Evolutionary conservation across 2,888 invertebrate species (phyloP), one percentile per base, ranked within the genome.

Genomic region (Amphipyra berbera): DNA sequence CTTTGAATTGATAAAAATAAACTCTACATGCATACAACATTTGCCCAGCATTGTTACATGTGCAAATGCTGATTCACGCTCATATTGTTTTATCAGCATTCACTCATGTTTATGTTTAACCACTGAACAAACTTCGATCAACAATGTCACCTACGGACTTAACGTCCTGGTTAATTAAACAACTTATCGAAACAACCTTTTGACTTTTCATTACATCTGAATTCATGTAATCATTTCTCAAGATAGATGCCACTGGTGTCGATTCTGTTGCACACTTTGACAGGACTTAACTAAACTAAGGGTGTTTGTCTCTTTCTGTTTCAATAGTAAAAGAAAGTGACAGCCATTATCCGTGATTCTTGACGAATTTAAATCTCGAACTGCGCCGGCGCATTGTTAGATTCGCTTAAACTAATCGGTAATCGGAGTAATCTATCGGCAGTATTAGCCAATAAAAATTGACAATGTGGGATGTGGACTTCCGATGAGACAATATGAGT

Each of bases 121-220:
- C 21, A 5, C 9, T 47, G 10, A 30, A n/a, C n/a, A 35, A 42
- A 38, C n/a, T 21, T 13, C 14, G 37, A 40, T 53, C 6, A 38
- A 50, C 42, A 30, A 68, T 35, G 61, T 66, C 42, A 48, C 61
- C 15, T 37, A 42, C 37, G 6, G 9, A 40, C 42, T 21, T 30
- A 30, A 30, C 30, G 7, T 30, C 6, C 30, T 30, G 7, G 30
- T 6, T 4, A 1, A 30, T 37, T 10, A 37, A 37, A 37, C 37
- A 9, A 37, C 9, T 10, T 37, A 42, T 41, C 9, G 5, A 14
- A 27, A 38, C 12, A 8, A 56, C 21, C 46, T 57, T 47, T 33
- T 33, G 47, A 48, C 27, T 47, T 46, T 46, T 8, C 6, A 55
- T 35, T 38, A n/a, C 38, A 45, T 27, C 59, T 44, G 44, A 14